Base-by-base conservation (phyloP, 1,140 invertebrate species). In the Zaprionus nigranus region DNA sequence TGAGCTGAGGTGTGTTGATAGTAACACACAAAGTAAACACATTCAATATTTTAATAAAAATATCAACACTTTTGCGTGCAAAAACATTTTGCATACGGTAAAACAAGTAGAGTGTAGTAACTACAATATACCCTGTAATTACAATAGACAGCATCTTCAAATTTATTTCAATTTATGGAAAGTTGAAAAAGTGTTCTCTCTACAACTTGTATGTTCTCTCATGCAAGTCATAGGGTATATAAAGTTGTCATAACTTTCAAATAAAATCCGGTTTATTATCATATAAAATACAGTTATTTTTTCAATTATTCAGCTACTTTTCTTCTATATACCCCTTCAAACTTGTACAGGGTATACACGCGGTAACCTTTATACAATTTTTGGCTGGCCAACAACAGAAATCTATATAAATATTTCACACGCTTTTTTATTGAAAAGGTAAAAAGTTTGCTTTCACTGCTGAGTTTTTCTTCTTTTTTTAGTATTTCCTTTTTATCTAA, bases 361-460 rank as follows among this genome's bases (percentile, higher is more conserved):
- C 11, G 20, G 43, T 26, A 65, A 17, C 2, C 5, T 58, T 63
- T 59, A 17, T 43, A 54, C 24, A 54, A 59, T 46, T 65, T 26
- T 61, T 77, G 11, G 15, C 58, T 46, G 40, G 40, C 7, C 40
- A 46, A 46, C n/a, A 46, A 46, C 40, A 46, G 28, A 67, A 74
- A 84, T 66, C 67, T 54, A 38, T 60, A 87, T 77, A 86, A 82
- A 82, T 82, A 79, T 82, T 70, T 87, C 65, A 86, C 76, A 79
- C 79, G 64, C 79, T 86, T 69, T 75, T 75, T 46, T 49, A 59
- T 74, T 82, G 74, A 78, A 78, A 81, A 66, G 15, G 63, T 62
- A 67, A 77, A 74, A 62, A 49, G 43, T 66, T 38, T 65, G 56
- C 53, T 79, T 28, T 73, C 65, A n/a, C 62, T 65, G 38, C 51